Conservation (phyloP, 2,888 invertebrate genomes). For the Acrobeloides nanus region DNA sequence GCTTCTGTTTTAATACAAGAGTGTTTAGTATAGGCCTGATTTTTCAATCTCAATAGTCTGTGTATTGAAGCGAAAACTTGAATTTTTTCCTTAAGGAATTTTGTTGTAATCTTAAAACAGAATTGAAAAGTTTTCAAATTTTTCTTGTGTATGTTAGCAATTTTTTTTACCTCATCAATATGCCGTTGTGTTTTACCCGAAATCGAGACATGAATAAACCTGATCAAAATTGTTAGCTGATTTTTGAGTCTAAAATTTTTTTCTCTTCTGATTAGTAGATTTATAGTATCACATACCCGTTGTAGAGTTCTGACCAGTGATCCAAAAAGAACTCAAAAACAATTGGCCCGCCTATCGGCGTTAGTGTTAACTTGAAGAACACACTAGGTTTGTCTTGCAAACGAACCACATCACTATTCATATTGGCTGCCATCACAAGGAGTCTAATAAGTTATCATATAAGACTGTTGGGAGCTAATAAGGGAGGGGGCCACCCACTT, state of each 20-base stretch:
- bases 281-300: conserved; percentile 24
- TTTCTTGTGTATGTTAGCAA: background rate
- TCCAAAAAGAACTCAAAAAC: conserved; percentile 44
- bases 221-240: conserved; percentile 25
- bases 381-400: conserved; percentile 40
- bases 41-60: no score
- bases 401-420: conserved; percentile 32
- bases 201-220: conserved; percentile 21
- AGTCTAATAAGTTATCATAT: conserved; percentile 22
- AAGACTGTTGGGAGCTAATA: no score
- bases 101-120: no score
- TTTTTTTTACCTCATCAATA: conserved; percentile 20
- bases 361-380: conserved; percentile 28
- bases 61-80: no score
- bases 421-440: conserved; percentile 33
- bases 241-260: conserved; percentile 32
- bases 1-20: no score
- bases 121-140: background rate
- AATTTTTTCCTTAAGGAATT: no score
- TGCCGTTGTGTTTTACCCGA: conserved; percentile 24
- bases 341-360: conserved; percentile 27
- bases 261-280: conserved; percentile 2
- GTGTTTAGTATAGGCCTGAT: no score
- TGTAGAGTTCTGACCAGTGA: conserved; percentile 40
- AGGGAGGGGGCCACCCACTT: no score